Evolutionary conservation across 1,140 invertebrate species (phyloP), one percentile per base, ranked within the genome.

Genomic region (Brachionus angularis): DNA sequence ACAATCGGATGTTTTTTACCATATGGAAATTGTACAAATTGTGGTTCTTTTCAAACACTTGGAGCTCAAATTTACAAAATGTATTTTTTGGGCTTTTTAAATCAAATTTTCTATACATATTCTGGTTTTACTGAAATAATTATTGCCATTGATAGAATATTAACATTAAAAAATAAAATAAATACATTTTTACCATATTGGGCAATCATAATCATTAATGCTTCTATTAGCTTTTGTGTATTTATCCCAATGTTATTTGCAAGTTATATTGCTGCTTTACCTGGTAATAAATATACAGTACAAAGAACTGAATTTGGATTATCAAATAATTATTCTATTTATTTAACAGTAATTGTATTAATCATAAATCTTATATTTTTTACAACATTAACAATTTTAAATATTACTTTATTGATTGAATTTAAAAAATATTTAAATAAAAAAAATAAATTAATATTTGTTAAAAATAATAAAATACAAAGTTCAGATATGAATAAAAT

Each of bases 71-170:
- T 55, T 34, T 31, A 55, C 10, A 27, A 21, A 55, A 33, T 33
- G 7, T 33, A 33, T 34, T 16, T 55, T 33, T 16, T 55, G 31
- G 52, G 52, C 10, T 55, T 33, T 33, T 55, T 55, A 16, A 55
- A 33, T 21, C 27, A 27, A 16, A 31, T 55, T 33, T 31, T 31
- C 21, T 31, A 31, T 14, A 33, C 52, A 10, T 55, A 8, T 55
- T 55, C 52, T 8, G 52, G 52, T 2, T 33, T 55, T 33, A 33
- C 27, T 55, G 52, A 55, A 33, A 55, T 55, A 18, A 16, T 55
- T 14, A 55, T 55, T 18, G 33, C 52, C 21, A 34, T 55, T 34
- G 52, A 55, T 33, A 27, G 52, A 18, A 55, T 55, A 21, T 55
- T 14, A 16, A 55, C 34, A 16, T 16, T 55, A 16, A 55, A 55